Percentiles rank a stretch among this genome's conserved stretches.
phyloP scores from a whole-genome alignment of 2,888 invertebrate genomes.

The Octonoba sinensis region DNA sequence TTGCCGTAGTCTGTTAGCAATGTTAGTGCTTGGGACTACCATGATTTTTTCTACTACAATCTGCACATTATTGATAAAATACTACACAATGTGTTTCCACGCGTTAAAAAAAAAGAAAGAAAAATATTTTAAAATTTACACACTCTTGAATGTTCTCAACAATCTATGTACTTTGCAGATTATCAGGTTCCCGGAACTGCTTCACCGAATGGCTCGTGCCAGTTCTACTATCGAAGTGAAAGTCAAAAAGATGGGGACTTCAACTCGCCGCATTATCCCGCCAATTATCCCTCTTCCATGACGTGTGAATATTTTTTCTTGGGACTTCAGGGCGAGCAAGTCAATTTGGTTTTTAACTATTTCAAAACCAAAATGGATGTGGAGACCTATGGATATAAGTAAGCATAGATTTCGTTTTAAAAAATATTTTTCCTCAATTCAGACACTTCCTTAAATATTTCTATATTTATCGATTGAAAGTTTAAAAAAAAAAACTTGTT shows the following conservation, averaged over 20 bases:
- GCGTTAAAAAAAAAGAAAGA: too few species aligned
- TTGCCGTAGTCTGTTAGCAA: too few species aligned
- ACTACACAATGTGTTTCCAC: too few species aligned
- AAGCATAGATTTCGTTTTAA: background rate
- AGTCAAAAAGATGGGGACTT: constrained; percentile 90
- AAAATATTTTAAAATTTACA: too few species aligned
- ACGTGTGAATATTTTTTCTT: constrained; percentile 94
- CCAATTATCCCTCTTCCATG: constrained; percentile 94
- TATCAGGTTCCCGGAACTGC: constrained; percentile 76
- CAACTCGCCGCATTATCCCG: constrained; percentile 96
- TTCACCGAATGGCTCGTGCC: constrained; percentile 89
- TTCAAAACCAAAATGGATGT: constrained; percentile 65
- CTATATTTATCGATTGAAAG: too few species aligned
- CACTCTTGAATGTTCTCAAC: too few species aligned
- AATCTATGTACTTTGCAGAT: constrained; percentile 29
- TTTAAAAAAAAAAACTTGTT: too few species aligned
- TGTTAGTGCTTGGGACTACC: too few species aligned
- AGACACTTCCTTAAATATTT: too few species aligned
- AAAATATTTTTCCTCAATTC: too few species aligned
- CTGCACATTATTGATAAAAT: too few species aligned
- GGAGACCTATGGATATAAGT: constrained; percentile 66
- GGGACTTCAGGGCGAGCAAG: constrained; percentile 76
- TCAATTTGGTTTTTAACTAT: constrained; percentile 79
- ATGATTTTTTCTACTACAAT: too few species aligned
- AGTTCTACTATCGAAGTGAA: constrained; percentile 89